Evolutionary conservation across 2,797 vertebrate species (phyloP), one percentile per base, ranked within the genome.

Genomic region (Myiothlypis coronata): DNA sequence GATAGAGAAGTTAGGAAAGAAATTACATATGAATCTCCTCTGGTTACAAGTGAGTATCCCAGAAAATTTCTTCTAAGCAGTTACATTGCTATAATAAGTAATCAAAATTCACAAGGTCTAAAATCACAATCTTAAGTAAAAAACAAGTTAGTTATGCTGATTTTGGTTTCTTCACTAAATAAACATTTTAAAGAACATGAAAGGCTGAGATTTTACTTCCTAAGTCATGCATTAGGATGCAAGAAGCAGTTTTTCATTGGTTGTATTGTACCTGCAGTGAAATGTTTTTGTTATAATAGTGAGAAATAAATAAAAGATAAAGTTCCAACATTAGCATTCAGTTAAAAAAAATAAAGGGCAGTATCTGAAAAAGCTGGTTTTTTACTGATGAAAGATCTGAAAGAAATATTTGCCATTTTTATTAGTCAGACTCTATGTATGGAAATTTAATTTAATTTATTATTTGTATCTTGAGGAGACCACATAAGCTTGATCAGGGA

Each of bases 21-120:
- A 41, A n/a, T 24, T 0, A 18, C 1, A 0, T 30, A 56, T 37
- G 4, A 82, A 52, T 53, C 13, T 69, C 13, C 39, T 52, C 53
- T 24, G 49, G 30, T 32, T 83, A 44, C 12, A 52, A 56, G 19
- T 20, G 23, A 69, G 6, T 18, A 53, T 16, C 47, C 8, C 50
- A 41, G 37, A 79, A 60, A 14, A 91, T 14, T 46, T 83, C 5
- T 46, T 57, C 9, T 57, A 83, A 79, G 4, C 2, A 6, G 21
- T 61, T 72, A 28, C 22, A 61, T 47, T 59, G 23, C 12, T 69
- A 11, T 27, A 46, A 30, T 34, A 59, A 84, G 4, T 7, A 1
- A 26, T 34, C 43, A 53, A 70, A 71, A 90, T 76, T 71, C 32
- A 46, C 4, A 64, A 8, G 6, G 3, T 37, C 12, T 81, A 34